phyloP scores from a whole-genome alignment of 2,797 vertebrate species.

The Danio albolineatus region DNA sequence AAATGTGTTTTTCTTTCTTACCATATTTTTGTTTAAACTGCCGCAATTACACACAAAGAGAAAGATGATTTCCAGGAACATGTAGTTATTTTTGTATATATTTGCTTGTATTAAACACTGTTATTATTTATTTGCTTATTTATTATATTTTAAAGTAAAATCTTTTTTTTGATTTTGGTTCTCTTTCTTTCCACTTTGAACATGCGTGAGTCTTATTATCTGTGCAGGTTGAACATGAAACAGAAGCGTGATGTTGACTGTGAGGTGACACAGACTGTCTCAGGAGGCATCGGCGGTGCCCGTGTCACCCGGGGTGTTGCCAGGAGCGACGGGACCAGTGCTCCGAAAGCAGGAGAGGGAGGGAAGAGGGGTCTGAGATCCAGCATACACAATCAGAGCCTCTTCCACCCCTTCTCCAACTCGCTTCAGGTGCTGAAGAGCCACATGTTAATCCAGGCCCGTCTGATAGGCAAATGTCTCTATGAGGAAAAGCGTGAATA shows the following conservation, averaged over 20 bases:
- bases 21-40: not conserved
- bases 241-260: slow-evolving; percentile 44
- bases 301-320: slow-evolving; percentile 71
- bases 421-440: slow-evolving; percentile 49
- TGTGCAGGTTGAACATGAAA: slow-evolving; percentile 36
- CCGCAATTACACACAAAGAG: not conserved
- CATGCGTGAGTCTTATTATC: not conserved
- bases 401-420: slow-evolving; percentile 48
- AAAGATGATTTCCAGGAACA: not conserved
- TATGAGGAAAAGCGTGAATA: slow-evolving; percentile 53
- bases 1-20: not conserved
- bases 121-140: not conserved
- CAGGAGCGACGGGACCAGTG: slow-evolving; percentile 66
- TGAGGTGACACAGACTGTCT: slow-evolving; percentile 49
- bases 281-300: slow-evolving; percentile 56
- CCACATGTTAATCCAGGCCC: slow-evolving; percentile 55
- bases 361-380: slow-evolving; percentile 1
- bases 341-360: slow-evolving; percentile 55
- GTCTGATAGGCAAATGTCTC: slow-evolving; percentile 55
- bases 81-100: not conserved
- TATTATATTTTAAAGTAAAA: not conserved
- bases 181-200: slow-evolving; percentile 12
- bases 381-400: slow-evolving; percentile 60
- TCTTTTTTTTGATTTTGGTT: not conserved
- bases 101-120: not conserved